Evolutionary conservation across 1,140 invertebrate genomes (phyloP).

Genomic region (Pseudomyrmex dendroicus): DNA sequence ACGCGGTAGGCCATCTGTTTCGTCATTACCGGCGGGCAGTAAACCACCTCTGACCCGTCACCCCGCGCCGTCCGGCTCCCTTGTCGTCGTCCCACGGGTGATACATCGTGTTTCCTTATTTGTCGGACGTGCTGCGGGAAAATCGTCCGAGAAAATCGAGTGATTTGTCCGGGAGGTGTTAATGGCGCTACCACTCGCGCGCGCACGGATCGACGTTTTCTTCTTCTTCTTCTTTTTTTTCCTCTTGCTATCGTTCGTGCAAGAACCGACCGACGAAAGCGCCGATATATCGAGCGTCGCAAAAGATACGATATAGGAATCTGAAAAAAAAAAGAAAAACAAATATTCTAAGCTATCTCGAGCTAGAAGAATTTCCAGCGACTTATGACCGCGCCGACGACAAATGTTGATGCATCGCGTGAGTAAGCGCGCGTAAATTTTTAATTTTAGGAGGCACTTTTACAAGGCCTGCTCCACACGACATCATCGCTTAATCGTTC

Average conservation of each 20-base stretch:
- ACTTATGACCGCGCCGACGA: neutral
- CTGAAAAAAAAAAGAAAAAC: neutral
- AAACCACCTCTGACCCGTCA: slow-evolving; percentile 78
- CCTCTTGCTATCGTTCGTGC: slow-evolving; percentile 13
- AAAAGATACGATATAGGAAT: neutral
- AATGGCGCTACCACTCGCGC: slow-evolving; percentile 74
- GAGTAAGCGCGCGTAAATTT: neutral
- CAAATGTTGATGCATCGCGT: too few species aligned
- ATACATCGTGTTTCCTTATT: slow-evolving; percentile 86
- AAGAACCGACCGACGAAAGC: neutral
- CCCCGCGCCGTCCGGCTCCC: slow-evolving; percentile 29
- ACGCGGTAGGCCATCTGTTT: slow-evolving; percentile 84
- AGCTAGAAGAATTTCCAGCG: too few species aligned
- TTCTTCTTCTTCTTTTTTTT: slow-evolving; percentile 48
- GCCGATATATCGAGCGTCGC: slow-evolving; percentile 19
- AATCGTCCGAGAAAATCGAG: slow-evolving; percentile 85
- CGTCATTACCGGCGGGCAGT: slow-evolving; percentile 84
- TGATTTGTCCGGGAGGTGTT: slow-evolving; percentile 85
- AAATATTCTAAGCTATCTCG: too few species aligned
- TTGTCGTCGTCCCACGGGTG: slow-evolving; percentile 83
- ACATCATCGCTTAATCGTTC: slow-evolving; percentile 1
- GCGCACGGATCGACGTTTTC: slow-evolving; percentile 27
- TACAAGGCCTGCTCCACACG: neutral
- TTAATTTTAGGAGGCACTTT: slow-evolving; percentile 6
- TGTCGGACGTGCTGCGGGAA: slow-evolving; percentile 84